Percentiles rank a stretch among this genome's conserved stretches.
Evolutionary conservation across 2,797 vertebrate genomes (phyloP).

Genomic region (Channa striata): DNA sequence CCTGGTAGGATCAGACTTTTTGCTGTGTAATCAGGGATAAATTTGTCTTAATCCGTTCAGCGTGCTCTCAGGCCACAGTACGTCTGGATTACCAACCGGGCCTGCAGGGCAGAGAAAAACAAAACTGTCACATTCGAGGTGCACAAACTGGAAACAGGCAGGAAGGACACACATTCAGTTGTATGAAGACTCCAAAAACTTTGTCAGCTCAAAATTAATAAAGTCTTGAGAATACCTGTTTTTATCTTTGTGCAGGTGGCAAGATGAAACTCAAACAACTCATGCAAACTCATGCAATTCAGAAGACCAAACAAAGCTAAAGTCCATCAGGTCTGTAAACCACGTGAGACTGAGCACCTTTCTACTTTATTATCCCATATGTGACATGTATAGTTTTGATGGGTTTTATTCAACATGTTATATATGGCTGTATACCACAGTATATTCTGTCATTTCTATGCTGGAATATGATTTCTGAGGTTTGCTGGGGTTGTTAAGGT

Average conservation of each 20-base stretch:
- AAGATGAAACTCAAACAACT: not conserved
- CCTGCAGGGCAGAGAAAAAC: conserved; percentile 28
- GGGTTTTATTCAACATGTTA: no score
- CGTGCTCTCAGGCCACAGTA: conserved; percentile 25
- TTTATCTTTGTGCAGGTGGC: not conserved
- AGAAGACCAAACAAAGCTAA: no score
- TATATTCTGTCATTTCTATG: no score
- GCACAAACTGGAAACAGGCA: conserved; percentile 19
- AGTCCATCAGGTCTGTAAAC: no score
- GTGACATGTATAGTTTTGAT: no score
- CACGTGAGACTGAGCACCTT: no score
- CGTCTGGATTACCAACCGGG: conserved; percentile 27
- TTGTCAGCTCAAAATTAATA: not conserved
- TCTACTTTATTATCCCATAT: no score
- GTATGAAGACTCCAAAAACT: not conserved
- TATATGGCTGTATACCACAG: no score
- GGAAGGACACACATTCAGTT: not conserved
- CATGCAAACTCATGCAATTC: no score
- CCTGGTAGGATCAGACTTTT: conserved; percentile 19
- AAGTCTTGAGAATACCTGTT: not conserved
- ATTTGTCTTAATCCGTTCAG: conserved; percentile 31
- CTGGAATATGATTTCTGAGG: no score
- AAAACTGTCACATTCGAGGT: conserved; percentile 20
- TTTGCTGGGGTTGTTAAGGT: no score
- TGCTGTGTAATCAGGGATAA: conserved; percentile 19